Evolutionary conservation across 1,140 invertebrate genomes (phyloP).

Genomic region (Choristoneura fumiferana): DNA sequence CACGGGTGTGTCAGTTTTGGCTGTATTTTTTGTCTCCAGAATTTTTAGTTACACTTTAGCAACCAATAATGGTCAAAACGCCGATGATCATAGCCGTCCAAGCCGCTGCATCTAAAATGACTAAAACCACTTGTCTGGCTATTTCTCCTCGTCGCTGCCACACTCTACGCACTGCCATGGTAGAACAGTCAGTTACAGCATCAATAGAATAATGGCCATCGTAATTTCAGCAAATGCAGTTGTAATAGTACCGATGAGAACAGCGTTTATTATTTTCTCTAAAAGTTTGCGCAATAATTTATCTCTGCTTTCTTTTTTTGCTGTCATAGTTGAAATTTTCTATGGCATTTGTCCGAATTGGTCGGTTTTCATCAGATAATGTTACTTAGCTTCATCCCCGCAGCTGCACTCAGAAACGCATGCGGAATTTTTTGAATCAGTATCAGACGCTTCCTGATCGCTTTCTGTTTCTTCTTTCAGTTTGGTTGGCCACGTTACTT

Average conservation of each 20-base stretch:
- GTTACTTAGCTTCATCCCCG: conserved; percentile 19
- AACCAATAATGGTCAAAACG: conserved; percentile 34
- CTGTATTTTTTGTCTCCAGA: too few species aligned
- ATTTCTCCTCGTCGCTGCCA: conserved; percentile 42
- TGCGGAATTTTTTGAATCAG: conserved; percentile 31
- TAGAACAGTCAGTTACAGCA: conserved; percentile 29
- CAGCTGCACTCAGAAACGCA: conserved; percentile 45
- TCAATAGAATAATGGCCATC: conserved; percentile 41
- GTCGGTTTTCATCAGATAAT: conserved; percentile 12
- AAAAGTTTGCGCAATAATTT: conserved; percentile 40
- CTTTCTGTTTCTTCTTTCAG: conserved; percentile 20
- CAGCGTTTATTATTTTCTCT: conserved; percentile 48
- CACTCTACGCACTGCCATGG: conserved; percentile 43
- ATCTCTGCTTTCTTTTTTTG: conserved; percentile 42
- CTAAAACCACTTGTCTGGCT: conserved; percentile 28
- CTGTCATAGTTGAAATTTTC: conserved; percentile 39
- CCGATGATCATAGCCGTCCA: conserved; percentile 47
- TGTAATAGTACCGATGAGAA: conserved; percentile 47
- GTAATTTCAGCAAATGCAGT: conserved; percentile 49
- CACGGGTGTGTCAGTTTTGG: too few species aligned
- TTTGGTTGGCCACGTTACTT: conserved; percentile 19
- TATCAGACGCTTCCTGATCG: too few species aligned
- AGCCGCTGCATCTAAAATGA: conserved; percentile 33
- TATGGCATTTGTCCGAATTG: neutral
- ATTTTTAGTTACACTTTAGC: conserved; percentile 1